Percentiles rank a stretch among this genome's conserved stretches.
Conservation (phyloP, 2,888 invertebrate genomes). For the Tinea pellionella region DNA sequence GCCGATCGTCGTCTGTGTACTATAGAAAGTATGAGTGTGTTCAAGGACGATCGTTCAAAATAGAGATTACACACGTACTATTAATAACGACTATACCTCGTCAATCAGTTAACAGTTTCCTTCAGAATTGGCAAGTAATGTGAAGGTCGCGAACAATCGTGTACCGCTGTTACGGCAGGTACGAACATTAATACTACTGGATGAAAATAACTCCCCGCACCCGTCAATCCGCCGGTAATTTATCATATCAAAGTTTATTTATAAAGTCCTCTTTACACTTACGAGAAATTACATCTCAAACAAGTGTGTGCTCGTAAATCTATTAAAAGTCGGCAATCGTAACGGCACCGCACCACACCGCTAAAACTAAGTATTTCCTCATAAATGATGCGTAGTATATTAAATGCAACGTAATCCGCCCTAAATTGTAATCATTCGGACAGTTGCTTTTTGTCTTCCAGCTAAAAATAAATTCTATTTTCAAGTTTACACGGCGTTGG, state of each 20-base stretch:
- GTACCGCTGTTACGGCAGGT: conserved; percentile 34
- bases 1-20: conserved; percentile 21
- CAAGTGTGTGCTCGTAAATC: background rate
- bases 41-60: conserved; percentile 31
- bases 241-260: conserved; percentile 27
- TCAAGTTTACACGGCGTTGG: conserved; percentile 48
- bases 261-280: conserved; percentile 19
- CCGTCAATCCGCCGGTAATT: conserved; percentile 18
- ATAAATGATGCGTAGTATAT: background rate
- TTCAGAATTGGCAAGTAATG: conserved; percentile 39
- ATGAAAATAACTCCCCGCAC: conserved; percentile 27
- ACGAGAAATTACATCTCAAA: background rate
- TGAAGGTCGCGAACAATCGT: conserved; percentile 31
- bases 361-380: background rate
- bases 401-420: background rate
- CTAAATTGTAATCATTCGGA: conserved; percentile 4
- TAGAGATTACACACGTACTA: conserved; percentile 35
- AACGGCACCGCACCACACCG: background rate
- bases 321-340: background rate
- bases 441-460: conserved; percentile 27
- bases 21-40: conserved; percentile 20
- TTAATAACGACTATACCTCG: conserved; percentile 38
- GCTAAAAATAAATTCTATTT: conserved; percentile 56
- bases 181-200: conserved; percentile 27
- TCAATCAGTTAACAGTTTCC: conserved; percentile 45